These are phyloP conservation scores for Drosophila novamexicana DNA, from an alignment of 1,140 invertebrate genomes.

Conservation along the genomic window DNA sequence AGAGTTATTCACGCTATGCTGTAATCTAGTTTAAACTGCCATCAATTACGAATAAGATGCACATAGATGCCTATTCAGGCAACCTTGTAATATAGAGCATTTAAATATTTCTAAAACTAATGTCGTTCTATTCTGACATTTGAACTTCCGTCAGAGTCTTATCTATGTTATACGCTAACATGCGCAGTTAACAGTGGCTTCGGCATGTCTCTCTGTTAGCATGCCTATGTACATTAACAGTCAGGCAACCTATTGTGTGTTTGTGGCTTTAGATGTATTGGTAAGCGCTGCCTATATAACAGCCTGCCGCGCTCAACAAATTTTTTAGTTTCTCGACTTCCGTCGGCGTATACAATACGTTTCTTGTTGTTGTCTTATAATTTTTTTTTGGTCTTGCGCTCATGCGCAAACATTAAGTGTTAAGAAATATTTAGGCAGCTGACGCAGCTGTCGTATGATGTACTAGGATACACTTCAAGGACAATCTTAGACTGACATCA, in stretches of 20 bases:
- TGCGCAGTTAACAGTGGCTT: background rate
- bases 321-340: slow-evolving; percentile 63
- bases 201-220: too few species aligned
- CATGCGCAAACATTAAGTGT: background rate
- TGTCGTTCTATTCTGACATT: slow-evolving; percentile 52
- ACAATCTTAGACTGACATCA: slow-evolving; percentile 61
- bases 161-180: slow-evolving; percentile 1
- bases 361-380: background rate
- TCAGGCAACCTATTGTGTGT: background rate
- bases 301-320: slow-evolving; percentile 4
- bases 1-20: slow-evolving; percentile 45
- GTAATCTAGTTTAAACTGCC: slow-evolving; percentile 27
- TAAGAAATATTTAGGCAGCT: background rate
- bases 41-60: slow-evolving; percentile 59
- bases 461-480: slow-evolving; percentile 30
- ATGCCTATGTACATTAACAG: too few species aligned
- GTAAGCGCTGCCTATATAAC: slow-evolving; percentile 51
- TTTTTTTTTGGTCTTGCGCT: background rate
- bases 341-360: slow-evolving; percentile 53
- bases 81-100: slow-evolving; percentile 9
- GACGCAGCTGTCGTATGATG: background rate
- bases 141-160: slow-evolving; percentile 50
- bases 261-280: slow-evolving; percentile 14
- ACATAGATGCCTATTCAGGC: background rate
- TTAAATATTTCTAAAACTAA: slow-evolving; percentile 31